Conservation (phyloP, 2,797 vertebrate species). For the Poeciliopsis infans region DNA sequence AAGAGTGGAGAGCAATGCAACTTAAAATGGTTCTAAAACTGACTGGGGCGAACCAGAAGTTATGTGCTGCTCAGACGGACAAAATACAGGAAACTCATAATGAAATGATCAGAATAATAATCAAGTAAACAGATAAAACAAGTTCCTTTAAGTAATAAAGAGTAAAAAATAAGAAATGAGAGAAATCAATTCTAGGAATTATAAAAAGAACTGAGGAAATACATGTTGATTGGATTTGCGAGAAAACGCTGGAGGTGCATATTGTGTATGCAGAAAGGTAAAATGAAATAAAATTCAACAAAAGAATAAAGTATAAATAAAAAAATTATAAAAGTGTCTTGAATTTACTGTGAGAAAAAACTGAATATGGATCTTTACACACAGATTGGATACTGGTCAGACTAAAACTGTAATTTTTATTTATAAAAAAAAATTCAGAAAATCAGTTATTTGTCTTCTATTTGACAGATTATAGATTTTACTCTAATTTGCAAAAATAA, state of each 20-base stretch:
- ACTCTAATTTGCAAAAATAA: not conserved
- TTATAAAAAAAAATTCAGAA: not conserved
- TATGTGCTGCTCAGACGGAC: too few species aligned
- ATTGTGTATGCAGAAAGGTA: not conserved
- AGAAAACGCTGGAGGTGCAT: not conserved
- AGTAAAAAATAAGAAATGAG: not conserved
- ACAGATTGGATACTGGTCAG: not conserved
- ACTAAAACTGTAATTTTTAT: not conserved
- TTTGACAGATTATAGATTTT: not conserved
- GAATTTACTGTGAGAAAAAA: not conserved
- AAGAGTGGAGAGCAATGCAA: slow-evolving; percentile 18
- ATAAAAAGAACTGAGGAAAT: not conserved
- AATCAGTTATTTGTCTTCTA: not conserved
- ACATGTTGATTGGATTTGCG: not conserved
- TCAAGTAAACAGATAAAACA: not conserved
- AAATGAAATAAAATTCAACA: not conserved
- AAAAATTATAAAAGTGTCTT: not conserved
- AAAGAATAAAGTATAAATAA: not conserved
- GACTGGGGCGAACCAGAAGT: not conserved
- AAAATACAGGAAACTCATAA: not conserved
- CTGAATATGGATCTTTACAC: not conserved
- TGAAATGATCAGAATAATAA: not conserved
- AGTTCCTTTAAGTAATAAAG: not conserved
- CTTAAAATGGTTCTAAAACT: not conserved
- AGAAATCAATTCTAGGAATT: not conserved